These are phyloP conservation scores for Anarsia innoxiella DNA, from an alignment of 2,888 invertebrate genomes.

Conservation along the genomic window DNA sequence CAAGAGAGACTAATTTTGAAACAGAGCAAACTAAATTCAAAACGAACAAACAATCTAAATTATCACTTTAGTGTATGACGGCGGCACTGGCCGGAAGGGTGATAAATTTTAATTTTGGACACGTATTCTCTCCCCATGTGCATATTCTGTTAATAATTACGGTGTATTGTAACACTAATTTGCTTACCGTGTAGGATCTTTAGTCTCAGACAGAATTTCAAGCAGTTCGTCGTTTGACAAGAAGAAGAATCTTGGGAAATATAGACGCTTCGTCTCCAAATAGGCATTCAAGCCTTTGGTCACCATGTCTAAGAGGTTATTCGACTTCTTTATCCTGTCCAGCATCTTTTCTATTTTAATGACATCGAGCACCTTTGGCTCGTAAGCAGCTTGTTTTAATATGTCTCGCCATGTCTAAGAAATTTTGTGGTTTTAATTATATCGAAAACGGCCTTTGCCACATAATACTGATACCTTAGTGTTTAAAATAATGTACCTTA, in stretches of 20 bases:
- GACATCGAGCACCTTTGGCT: slow-evolving; percentile 88
- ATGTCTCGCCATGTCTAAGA: slow-evolving; percentile 93
- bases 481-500: slow-evolving; percentile 85
- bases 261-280: slow-evolving; percentile 94
- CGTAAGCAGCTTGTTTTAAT: slow-evolving; percentile 87
- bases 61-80: too few species aligned
- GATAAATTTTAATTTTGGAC: too few species aligned
- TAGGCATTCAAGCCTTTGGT: slow-evolving; percentile 95
- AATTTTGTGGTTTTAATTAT: too few species aligned
- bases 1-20: too few species aligned
- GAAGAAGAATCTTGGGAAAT: slow-evolving; percentile 97
- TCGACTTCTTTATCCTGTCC: slow-evolving; percentile 91
- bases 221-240: slow-evolving; percentile 95
- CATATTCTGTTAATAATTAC: too few species aligned
- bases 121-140: too few species aligned
- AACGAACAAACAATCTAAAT: too few species aligned
- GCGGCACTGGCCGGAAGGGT: too few species aligned
- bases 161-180: neutral
- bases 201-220: slow-evolving; percentile 96
- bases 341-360: slow-evolving; percentile 94
- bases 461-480: too few species aligned
- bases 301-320: slow-evolving; percentile 90
- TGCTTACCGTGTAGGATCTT: slow-evolving; percentile 90
- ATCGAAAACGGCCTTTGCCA: too few species aligned
- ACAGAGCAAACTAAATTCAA: too few species aligned